Conservation (phyloP, 2,888 invertebrate species). For the Heteropelma amictum region DNA sequence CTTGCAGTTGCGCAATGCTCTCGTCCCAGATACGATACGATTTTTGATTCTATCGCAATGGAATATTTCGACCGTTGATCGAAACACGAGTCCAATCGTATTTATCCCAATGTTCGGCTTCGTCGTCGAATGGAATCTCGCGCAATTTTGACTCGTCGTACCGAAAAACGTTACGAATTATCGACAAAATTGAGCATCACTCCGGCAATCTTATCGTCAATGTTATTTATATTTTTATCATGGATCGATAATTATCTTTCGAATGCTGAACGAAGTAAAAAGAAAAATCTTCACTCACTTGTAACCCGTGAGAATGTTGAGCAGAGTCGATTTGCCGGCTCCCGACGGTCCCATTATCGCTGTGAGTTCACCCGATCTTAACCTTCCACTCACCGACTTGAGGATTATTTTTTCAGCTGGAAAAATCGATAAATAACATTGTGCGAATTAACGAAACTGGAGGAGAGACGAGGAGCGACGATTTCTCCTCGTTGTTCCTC, state of each 20-base stretch:
- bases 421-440: conserved; percentile 69
- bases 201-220: background rate
- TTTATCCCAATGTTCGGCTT: too few relatives aligned
- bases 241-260: background rate
- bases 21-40: too few relatives aligned
- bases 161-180: too few relatives aligned
- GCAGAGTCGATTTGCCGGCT: conserved; percentile 94
- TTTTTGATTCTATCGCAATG: too few relatives aligned
- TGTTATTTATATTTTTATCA: background rate
- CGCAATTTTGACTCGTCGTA: too few relatives aligned
- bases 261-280: too few relatives aligned
- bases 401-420: conserved; percentile 92
- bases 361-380: conserved; percentile 93
- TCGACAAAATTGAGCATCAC: too few relatives aligned
- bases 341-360: conserved; percentile 99
- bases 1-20: too few relatives aligned
- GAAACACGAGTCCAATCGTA: too few relatives aligned
- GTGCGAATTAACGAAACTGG: background rate
- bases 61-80: too few relatives aligned
- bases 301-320: conserved; percentile 97
- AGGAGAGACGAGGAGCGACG: background rate
- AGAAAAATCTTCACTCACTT: conserved; percentile 83
- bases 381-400: conserved; percentile 92
- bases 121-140: too few relatives aligned
- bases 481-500: conserved; percentile 1